These are phyloP conservation scores for Clusia tigrina DNA, from an alignment of 2,888 invertebrate species.

Conservation along the genomic window DNA sequence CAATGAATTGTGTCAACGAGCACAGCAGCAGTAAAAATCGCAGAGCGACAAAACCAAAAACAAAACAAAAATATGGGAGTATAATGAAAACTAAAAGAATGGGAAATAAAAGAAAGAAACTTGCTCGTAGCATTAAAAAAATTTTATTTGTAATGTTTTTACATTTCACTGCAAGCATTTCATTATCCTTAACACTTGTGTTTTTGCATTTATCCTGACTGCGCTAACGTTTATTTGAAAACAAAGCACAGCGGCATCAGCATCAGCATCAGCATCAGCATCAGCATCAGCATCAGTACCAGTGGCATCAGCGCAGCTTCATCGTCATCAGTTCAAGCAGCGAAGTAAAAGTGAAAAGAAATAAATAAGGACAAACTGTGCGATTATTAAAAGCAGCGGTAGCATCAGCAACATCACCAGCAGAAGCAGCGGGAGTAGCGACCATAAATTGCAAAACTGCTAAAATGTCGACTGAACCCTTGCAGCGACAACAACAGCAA, in stretches of 20 bases:
- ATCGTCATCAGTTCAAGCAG: not conserved
- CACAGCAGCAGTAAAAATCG: conserved; percentile 1
- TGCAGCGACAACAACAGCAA: not conserved
- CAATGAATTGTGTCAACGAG: conserved; percentile 12
- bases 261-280: not conserved
- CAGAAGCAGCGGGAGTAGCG: not conserved
- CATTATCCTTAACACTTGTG: conserved; percentile 6
- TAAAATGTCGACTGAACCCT: not conserved
- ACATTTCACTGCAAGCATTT: conserved; percentile 1
- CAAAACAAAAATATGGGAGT: too few relatives aligned
- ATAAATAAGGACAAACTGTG: conserved; percentile 9
- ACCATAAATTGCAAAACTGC: too few relatives aligned
- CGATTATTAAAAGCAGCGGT: not conserved
- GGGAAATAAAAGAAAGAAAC: not conserved
- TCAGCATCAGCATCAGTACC: too few relatives aligned
- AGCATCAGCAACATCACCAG: not conserved
- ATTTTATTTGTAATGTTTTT: not conserved
- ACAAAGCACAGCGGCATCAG: not conserved
- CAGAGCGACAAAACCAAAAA: not conserved
- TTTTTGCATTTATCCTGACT: not conserved
- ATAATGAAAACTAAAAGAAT: not conserved
- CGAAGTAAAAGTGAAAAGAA: not conserved
- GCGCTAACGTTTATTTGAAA: not conserved
- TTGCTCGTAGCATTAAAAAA: not conserved
- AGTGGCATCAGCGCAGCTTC: too few relatives aligned